A percentile compares a stretch with the other conserved stretches of the same genome.
Conservation (phyloP, 2,888 invertebrate species). For the Scaptodrosophila latifasciaeformis region DNA sequence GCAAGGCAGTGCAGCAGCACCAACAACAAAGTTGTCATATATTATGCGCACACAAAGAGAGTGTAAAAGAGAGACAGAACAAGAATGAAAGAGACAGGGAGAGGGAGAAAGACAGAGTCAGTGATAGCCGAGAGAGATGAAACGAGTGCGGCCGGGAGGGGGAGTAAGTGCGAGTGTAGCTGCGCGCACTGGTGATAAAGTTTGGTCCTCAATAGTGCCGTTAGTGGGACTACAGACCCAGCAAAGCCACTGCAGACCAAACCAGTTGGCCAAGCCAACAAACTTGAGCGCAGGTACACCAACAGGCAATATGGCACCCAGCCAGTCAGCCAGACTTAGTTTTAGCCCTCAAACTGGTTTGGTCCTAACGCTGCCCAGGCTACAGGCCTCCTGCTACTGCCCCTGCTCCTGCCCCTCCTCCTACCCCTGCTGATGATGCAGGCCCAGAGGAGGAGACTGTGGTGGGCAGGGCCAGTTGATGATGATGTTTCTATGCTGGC, state of each 20-base stretch:
- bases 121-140: neutral
- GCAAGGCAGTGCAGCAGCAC: constrained; percentile 1
- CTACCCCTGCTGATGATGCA: constrained; percentile 17
- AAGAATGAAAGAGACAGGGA: constrained; percentile 13
- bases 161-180: constrained; percentile 22
- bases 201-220: constrained; percentile 63
- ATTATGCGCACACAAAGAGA: constrained; percentile 39
- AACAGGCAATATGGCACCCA: constrained; percentile 44
- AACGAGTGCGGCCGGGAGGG: neutral
- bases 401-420: constrained; percentile 26
- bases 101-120: neutral
- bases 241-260: constrained; percentile 48
- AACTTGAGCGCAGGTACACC: constrained; percentile 49
- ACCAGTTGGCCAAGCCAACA: constrained; percentile 43
- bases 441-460: neutral
- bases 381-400: constrained; percentile 10
- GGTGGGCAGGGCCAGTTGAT: constrained; percentile 49
- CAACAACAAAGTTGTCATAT: constrained; percentile 56
- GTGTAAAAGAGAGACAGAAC: constrained; percentile 3
- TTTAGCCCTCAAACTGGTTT: too few species aligned
- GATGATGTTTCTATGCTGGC: constrained; percentile 68
- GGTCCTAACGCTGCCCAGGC: too few species aligned
- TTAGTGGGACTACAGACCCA: constrained; percentile 37
- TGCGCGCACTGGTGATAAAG: constrained; percentile 60
- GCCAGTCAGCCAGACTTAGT: constrained; percentile 28